Evolutionary conservation across 2,888 invertebrate species (phyloP), one percentile per base, ranked within the genome.

Genomic region (Brenthis daphne): DNA sequence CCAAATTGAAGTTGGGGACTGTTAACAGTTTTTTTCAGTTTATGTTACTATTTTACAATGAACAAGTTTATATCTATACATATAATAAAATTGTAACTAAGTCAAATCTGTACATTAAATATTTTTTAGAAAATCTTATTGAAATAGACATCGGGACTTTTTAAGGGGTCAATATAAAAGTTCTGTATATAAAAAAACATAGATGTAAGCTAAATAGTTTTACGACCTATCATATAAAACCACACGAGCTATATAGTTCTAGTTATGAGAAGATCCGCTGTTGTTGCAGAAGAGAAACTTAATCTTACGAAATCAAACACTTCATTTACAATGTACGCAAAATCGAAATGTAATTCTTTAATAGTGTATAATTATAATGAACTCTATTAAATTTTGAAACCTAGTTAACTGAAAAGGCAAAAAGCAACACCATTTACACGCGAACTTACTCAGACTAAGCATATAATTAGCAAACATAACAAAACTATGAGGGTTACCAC

Each of bases 381-480:
- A 79, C 81, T 82, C 80, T 85, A 87, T 85, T 84, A 82, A 85
- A 85, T 85, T 87, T 83, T 80, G 80, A 85, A 87, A 83, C 65
- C 71, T 58, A 66, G 71, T 68, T 70, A 71, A 74, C 68, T 69
- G 69, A 73, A 73, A 73, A 73, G 73, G 73, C 64, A 67, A 67
- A 20, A 64, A 67, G 66, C 65, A 69, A 69, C 66, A 60, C 50
- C 56, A 61, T 60, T 70, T 74, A 71, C 73, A 68, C 64, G 73
- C 71, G 61, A 70, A 75, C 75, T 71, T 64, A 70, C 79, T 77
- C 81, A 81, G 81, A 82, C 81, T 81, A 81, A 82, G 56, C 63
- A 68, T 71, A 69, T 69, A 67, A 67, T 69, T 67, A 69, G 60
- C 66, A 64, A 67, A 60, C 66, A 64, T 64, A 67, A 69, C 60